Percentiles rank a stretch among this genome's conserved stretches.
Evolutionary conservation across 1,140 invertebrate species (phyloP).

Genomic region (Pararge aegeria): DNA sequence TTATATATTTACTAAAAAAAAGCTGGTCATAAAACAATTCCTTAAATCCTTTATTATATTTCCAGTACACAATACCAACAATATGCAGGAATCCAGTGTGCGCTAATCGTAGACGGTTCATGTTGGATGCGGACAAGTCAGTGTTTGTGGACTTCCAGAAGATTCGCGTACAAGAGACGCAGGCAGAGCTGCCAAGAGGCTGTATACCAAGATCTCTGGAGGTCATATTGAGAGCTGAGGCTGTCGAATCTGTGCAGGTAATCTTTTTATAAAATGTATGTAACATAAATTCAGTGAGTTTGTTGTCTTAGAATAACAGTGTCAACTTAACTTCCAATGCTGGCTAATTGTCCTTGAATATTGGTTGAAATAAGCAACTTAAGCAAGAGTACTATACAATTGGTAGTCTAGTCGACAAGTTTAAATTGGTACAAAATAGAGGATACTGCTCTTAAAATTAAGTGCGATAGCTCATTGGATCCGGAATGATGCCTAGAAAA

Average conservation of each 20-base stretch:
- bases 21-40: too few relatives aligned
- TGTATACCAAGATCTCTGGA: slow-evolving; percentile 98
- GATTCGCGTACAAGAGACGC: slow-evolving; percentile 98
- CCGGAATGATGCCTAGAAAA: too few relatives aligned
- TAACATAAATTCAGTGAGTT: too few relatives aligned
- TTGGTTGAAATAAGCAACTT: too few relatives aligned
- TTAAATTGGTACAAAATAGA: too few relatives aligned
- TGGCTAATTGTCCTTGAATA: too few relatives aligned
- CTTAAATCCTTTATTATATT: slow-evolving; percentile 15
- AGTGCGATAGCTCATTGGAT: too few relatives aligned
- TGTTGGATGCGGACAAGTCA: slow-evolving; percentile 96
- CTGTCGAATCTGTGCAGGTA: slow-evolving; percentile 97
- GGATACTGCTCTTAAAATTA: too few relatives aligned
- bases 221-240: slow-evolving; percentile 96
- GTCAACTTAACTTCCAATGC: too few relatives aligned
- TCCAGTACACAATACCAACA: slow-evolving; percentile 93
- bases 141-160: slow-evolving; percentile 99
- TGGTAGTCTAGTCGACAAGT: too few relatives aligned
- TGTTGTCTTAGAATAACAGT: slow-evolving; percentile 7
- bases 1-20: too few relatives aligned
- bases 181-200: slow-evolving; percentile 97
- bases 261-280: not conserved
- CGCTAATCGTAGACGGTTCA: slow-evolving; percentile 93
- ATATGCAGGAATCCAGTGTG: slow-evolving; percentile 98
- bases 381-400: too few relatives aligned